Percentiles rank a stretch among this genome's conserved stretches.
Conservation (phyloP, 2,797 vertebrate genomes). For the Muscicapa comitata region DNA sequence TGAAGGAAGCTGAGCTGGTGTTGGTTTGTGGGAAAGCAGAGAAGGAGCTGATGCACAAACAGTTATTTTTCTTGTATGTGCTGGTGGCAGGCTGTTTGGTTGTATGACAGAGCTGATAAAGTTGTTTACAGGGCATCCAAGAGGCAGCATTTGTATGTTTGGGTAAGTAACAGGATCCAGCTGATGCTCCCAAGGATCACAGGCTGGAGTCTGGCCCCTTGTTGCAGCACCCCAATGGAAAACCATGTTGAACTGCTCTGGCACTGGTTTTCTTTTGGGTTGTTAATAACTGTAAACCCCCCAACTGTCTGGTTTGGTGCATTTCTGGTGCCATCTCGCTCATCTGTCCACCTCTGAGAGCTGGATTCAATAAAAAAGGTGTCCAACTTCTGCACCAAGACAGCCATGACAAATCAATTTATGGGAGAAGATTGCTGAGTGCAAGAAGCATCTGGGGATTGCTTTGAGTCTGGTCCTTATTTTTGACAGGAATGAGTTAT, state of each 20-base stretch:
- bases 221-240: background rate
- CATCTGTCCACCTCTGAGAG: background rate
- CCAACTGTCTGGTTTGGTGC: rapidly evolving
- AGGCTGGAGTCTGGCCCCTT: background rate
- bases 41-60: background rate
- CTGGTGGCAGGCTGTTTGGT: background rate
- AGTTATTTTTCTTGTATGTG: background rate
- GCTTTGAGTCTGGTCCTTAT: background rate
- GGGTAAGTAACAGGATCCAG: background rate
- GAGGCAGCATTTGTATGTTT: background rate
- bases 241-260: background rate
- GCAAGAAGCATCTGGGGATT: slow-evolving; percentile 20
- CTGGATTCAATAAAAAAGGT: slow-evolving; percentile 49
- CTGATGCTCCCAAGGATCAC: background rate
- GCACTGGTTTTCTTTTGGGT: background rate
- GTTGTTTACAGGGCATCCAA: background rate
- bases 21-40: background rate
- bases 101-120: background rate
- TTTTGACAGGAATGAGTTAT: slow-evolving; percentile 28
- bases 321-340: background rate
- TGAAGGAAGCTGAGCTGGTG: background rate
- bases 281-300: background rate
- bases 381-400: background rate
- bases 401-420: slow-evolving; percentile 53
- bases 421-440: background rate